Conservation (phyloP, 2,113 vertebrate genomes). For the Pholis gunnellus region DNA sequence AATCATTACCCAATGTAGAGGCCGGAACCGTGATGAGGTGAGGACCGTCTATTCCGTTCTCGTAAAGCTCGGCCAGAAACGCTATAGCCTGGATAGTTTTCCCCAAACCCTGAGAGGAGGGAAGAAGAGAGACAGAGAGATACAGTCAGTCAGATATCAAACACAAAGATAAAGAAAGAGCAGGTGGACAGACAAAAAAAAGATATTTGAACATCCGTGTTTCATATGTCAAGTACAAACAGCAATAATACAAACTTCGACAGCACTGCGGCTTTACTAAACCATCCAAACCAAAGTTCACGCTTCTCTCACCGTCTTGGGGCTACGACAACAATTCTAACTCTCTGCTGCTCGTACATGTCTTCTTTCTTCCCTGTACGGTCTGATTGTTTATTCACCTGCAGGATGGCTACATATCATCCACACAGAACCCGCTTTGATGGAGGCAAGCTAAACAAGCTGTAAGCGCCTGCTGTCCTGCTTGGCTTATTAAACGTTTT, state of each 20-base stretch:
- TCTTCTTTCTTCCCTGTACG: not conserved
- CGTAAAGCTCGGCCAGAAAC: slow-evolving; percentile 92
- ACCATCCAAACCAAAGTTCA: slow-evolving; percentile 11
- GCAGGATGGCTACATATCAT: not conserved
- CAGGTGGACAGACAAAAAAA: not conserved
- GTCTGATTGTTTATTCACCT: slow-evolving; percentile 16
- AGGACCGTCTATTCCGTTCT: slow-evolving; percentile 89
- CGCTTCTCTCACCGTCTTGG: not conserved
- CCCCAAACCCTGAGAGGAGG: slow-evolving; percentile 89
- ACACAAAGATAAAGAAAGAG: not conserved
- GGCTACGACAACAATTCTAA: not conserved
- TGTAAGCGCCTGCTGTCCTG: not conserved
- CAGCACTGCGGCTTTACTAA: not conserved
- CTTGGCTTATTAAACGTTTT: not conserved
- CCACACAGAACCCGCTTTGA: slow-evolving; percentile 5
- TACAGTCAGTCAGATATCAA: slow-evolving; percentile 8
- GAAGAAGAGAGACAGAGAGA: not conserved
- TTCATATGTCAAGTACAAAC: not conserved
- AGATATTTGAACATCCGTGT: slow-evolving; percentile 1
- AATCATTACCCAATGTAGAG: slow-evolving; percentile 91
- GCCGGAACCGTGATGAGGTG: slow-evolving; percentile 95
- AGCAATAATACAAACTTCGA: not conserved
- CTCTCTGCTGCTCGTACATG: not conserved
- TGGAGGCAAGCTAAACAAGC: not conserved
- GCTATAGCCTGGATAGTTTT: slow-evolving; percentile 99